Conservation (phyloP, 2,113 vertebrate species). For the Barnardius zonarius region DNA sequence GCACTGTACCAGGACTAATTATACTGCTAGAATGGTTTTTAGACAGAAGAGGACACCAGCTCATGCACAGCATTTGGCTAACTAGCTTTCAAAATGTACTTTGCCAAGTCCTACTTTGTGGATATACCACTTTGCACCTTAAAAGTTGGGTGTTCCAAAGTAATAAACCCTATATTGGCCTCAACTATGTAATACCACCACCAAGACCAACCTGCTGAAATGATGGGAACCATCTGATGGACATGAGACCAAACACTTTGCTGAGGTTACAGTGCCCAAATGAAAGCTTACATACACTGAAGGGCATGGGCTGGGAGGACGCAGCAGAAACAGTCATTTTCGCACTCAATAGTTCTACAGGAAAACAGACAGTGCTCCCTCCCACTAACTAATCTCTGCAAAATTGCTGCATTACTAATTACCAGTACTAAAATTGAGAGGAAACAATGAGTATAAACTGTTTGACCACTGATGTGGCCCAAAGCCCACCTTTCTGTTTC, state of each 20-base stretch:
- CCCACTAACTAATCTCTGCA: background rate
- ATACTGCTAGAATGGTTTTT: background rate
- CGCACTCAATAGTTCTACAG: background rate
- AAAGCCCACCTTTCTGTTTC: constrained; percentile 41
- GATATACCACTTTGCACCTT: background rate
- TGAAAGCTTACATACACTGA: background rate
- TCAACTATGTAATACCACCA: background rate
- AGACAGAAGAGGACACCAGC: background rate
- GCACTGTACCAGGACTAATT: background rate
- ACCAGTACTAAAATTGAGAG: background rate
- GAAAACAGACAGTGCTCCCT: background rate
- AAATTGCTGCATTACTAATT: constrained; percentile 17
- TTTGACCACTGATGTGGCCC: constrained; percentile 15
- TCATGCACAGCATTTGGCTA: background rate
- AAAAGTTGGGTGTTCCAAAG: background rate
- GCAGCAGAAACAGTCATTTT: background rate
- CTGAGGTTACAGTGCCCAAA: background rate
- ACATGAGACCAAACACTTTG: background rate
- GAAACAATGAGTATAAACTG: constrained; percentile 20
- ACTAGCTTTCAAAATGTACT: background rate
- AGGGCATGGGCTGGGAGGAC: background rate
- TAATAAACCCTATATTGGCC: background rate
- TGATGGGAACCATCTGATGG: background rate
- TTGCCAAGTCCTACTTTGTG: background rate
- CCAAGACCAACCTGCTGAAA: background rate